These are phyloP conservation scores for Chondrilla cf. caribensis DNA, from an alignment of 37 sponge, comb jelly and placozoan genomes.

Conservation along the genomic window DNA sequence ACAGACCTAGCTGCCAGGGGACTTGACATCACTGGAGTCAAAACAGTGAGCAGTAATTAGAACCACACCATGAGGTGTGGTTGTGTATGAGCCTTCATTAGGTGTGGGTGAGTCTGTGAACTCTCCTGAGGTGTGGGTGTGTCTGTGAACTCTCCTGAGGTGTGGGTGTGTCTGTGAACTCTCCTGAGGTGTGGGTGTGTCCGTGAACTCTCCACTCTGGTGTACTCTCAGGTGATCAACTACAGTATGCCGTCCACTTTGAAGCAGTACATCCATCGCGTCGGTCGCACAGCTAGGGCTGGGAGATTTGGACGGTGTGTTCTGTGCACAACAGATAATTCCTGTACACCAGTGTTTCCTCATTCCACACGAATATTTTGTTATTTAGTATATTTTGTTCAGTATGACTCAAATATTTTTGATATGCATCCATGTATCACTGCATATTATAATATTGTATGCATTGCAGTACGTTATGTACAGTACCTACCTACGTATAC, in stretches of 20 bases:
- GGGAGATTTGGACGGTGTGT: constrained; percentile 81
- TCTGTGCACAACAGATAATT: too few relatives aligned
- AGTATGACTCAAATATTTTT: neutral
- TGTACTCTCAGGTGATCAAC: constrained; percentile 67
- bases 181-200: too few relatives aligned
- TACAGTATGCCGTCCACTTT: constrained; percentile 86
- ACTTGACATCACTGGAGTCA: constrained; percentile 92
- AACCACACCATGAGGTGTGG: neutral
- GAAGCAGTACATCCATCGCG: constrained; percentile 98
- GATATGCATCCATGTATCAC: neutral
- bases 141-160: too few relatives aligned
- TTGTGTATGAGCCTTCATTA: neutral
- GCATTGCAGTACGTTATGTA: too few relatives aligned
- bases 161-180: too few relatives aligned
- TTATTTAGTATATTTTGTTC: too few relatives aligned
- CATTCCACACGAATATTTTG: too few relatives aligned
- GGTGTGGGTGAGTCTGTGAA: neutral
- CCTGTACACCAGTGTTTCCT: too few relatives aligned
- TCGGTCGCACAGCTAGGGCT: constrained; percentile 96
- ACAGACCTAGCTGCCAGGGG: constrained; percentile 97
- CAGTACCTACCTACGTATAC: too few relatives aligned
- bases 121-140: neutral
- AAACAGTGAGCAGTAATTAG: constrained; percentile 61
- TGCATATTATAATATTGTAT: neutral
- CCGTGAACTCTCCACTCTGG: neutral